Conservation (phyloP, 2,888 invertebrate genomes). For the Embidobia sp. region DNA sequence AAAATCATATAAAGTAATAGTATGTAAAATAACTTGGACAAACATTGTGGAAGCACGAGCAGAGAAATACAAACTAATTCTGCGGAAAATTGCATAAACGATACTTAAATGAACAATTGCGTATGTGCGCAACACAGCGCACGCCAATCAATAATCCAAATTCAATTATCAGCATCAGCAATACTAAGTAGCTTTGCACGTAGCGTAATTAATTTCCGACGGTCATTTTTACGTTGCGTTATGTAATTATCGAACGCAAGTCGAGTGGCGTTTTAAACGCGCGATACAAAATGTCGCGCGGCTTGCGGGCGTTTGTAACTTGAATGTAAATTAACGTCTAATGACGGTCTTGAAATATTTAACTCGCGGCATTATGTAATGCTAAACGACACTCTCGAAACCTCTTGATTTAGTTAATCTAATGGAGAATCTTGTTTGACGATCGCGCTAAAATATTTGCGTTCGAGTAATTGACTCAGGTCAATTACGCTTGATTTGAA, state of each 20-base stretch:
- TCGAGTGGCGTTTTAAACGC: slow-evolving; percentile 12
- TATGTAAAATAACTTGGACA: too few relatives aligned
- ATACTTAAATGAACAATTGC: slow-evolving; percentile 1
- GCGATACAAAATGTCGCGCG: slow-evolving; percentile 34
- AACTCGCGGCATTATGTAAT: slow-evolving; percentile 35
- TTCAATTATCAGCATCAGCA: slow-evolving; percentile 27
- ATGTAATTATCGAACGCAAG: slow-evolving; percentile 19
- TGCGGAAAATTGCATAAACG: slow-evolving; percentile 3
- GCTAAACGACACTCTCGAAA: slow-evolving; percentile 26
- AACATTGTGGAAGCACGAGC: too few relatives aligned
- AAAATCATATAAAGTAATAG: too few relatives aligned
- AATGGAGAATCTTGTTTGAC: slow-evolving; percentile 20
- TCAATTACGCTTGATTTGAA: too few relatives aligned
- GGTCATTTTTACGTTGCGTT: slow-evolving; percentile 20
- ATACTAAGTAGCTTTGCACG: slow-evolving; percentile 31
- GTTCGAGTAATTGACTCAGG: not conserved
- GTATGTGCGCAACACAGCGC: not conserved
- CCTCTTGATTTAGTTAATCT: slow-evolving; percentile 27
- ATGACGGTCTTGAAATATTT: slow-evolving; percentile 43
- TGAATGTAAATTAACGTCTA: slow-evolving; percentile 43
- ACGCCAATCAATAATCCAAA: slow-evolving; percentile 37
- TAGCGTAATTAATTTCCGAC: slow-evolving; percentile 28
- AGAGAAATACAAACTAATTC: not conserved
- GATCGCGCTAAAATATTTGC: not conserved
- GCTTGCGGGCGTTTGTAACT: slow-evolving; percentile 10